phyloP scores from a whole-genome alignment of 1,140 invertebrate genomes.

The Daktulosphaira vitifoliae region DNA sequence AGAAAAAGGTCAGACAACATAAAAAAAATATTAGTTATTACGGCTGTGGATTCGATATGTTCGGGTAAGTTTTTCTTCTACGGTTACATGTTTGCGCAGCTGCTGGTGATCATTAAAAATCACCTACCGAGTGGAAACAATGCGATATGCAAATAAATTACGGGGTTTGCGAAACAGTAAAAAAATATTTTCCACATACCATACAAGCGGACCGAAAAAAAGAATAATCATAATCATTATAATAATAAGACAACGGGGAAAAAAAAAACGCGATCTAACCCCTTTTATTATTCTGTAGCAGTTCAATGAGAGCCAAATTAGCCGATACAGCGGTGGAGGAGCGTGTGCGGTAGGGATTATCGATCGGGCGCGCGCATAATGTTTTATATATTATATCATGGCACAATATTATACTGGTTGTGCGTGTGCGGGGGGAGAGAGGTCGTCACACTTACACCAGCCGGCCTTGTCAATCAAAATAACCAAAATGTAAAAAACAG shows the following conservation, averaged over 20 bases:
- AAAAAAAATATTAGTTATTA: too few relatives aligned
- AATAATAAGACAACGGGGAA: constrained; percentile 32
- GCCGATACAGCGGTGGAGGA: background rate
- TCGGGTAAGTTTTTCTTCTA: background rate
- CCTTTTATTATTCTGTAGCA: background rate
- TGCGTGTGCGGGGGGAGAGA: background rate
- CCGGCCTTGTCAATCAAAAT: constrained; percentile 32
- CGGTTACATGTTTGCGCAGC: constrained; percentile 23
- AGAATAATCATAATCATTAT: too few relatives aligned
- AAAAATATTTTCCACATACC: background rate
- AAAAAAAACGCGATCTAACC: constrained; percentile 41
- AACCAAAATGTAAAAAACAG: constrained; percentile 5
- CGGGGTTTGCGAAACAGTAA: constrained; percentile 16
- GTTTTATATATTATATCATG: constrained; percentile 26
- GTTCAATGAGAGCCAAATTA: constrained; percentile 26
- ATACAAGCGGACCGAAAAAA: background rate
- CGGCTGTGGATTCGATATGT: constrained; percentile 1
- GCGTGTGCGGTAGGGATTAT: constrained; percentile 11
- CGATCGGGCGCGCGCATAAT: constrained; percentile 21
- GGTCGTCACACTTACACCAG: constrained; percentile 33
- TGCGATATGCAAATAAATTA: constrained; percentile 32
- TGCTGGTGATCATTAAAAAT: constrained; percentile 30
- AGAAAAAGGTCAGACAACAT: too few relatives aligned
- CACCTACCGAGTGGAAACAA: constrained; percentile 32
- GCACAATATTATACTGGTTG: background rate